Evolutionary conservation across 2,888 invertebrate genomes (phyloP).

Genomic region (Synergus umbraculus): DNA sequence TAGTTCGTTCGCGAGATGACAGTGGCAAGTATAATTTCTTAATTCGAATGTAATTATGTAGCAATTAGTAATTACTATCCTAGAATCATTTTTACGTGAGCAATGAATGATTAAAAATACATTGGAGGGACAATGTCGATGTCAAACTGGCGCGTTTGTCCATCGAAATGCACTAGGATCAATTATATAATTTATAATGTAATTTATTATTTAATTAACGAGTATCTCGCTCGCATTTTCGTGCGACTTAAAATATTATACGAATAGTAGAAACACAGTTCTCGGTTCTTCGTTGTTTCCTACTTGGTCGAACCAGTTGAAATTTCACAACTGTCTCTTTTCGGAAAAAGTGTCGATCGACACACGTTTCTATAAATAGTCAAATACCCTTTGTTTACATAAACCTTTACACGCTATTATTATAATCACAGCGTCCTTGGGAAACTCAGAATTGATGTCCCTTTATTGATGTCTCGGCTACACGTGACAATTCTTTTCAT

Average conservation of each 20-base stretch:
- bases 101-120: constrained; percentile 64
- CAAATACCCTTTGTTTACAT: constrained; percentile 19
- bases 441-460: neutral
- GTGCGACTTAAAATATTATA: constrained; percentile 48
- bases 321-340: constrained; percentile 41
- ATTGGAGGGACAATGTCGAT: constrained; percentile 62
- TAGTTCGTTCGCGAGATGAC: constrained; percentile 21
- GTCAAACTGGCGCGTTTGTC: constrained; percentile 49
- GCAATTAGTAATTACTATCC: constrained; percentile 39
- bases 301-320: constrained; percentile 50
- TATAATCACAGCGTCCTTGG: constrained; percentile 27
- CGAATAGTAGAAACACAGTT: constrained; percentile 53
- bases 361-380: constrained; percentile 16
- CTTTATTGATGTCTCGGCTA: neutral
- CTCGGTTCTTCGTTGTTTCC: constrained; percentile 48
- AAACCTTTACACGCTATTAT: constrained; percentile 29
- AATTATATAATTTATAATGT: constrained; percentile 30
- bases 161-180: constrained; percentile 52
- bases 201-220: constrained; percentile 2
- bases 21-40: constrained; percentile 19
- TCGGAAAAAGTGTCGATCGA: neutral
- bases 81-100: constrained; percentile 58
- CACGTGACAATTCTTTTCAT: neutral
- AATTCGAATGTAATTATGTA: constrained; percentile 29
- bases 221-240: constrained; percentile 29